phyloP scores from a whole-genome alignment of 1,140 invertebrate genomes.

The Euura lappo region DNA sequence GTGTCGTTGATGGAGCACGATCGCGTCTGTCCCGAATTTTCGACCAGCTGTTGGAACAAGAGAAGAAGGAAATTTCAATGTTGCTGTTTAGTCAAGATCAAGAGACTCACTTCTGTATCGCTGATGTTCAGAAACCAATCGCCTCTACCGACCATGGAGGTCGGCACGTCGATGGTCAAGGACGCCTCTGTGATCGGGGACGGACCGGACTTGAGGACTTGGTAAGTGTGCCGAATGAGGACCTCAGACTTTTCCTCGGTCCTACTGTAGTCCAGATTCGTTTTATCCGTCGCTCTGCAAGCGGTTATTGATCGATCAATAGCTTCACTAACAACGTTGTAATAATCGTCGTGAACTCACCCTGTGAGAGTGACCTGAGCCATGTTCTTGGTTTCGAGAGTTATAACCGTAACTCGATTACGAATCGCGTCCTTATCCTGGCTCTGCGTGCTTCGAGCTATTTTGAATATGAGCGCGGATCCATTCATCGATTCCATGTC shows the following conservation, averaged over 20 bases:
- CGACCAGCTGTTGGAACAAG: background rate
- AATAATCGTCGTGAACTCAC: conserved; percentile 35
- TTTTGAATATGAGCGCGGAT: conserved; percentile 39
- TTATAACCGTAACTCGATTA: conserved; percentile 23
- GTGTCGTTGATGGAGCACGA: background rate
- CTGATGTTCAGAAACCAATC: background rate
- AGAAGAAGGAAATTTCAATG: background rate
- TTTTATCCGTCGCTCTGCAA: conserved; percentile 48
- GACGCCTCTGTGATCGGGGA: conserved; percentile 42
- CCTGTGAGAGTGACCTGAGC: conserved; percentile 43
- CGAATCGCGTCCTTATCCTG: conserved; percentile 34
- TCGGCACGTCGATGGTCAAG: conserved; percentile 34
- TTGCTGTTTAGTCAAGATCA: background rate
- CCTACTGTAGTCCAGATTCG: conserved; percentile 38
- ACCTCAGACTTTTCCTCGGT: conserved; percentile 25
- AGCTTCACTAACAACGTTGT: background rate
- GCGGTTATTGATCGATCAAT: conserved; percentile 7
- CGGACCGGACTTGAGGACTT: conserved; percentile 42
- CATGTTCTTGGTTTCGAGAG: conserved; percentile 37
- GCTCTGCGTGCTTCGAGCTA: conserved; percentile 48
- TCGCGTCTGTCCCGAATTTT: background rate
- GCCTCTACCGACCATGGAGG: background rate
- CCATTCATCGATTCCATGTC: conserved; percentile 29
- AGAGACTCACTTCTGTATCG: background rate
- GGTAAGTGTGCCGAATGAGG: conserved; percentile 42